phyloP scores from a whole-genome alignment of 2,888 invertebrate species.

The Coremacera marginata region DNA sequence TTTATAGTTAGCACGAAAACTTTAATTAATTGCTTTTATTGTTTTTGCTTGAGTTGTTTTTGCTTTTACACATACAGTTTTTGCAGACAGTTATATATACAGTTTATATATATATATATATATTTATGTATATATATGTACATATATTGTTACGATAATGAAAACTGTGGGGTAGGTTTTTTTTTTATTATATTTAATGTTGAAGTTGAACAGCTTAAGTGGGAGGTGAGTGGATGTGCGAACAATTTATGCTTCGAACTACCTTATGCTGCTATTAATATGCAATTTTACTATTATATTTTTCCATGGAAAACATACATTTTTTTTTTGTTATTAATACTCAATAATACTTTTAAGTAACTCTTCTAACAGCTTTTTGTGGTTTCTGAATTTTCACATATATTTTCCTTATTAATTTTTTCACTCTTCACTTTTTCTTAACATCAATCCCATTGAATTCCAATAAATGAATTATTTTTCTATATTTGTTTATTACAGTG shows the following conservation, averaged over 20 bases:
- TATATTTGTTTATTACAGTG: neutral
- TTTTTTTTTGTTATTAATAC: neutral
- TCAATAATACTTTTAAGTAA: neutral
- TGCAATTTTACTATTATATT: neutral
- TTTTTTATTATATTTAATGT: neutral
- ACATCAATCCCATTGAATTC: neutral
- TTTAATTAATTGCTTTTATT: slow-evolving; percentile 36
- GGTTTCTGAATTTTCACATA: neutral
- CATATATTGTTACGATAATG: neutral
- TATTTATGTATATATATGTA: neutral
- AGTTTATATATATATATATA: neutral
- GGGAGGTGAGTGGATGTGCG: neutral
- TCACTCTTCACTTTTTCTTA: neutral
- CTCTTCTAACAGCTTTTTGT: neutral
- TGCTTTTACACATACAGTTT: neutral
- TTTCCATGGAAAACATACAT: neutral
- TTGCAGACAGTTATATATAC: neutral
- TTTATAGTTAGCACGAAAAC: slow-evolving; percentile 27
- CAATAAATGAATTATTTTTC: neutral
- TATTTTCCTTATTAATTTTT: neutral
- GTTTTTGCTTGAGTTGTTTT: slow-evolving; percentile 26
- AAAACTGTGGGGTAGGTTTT: slow-evolving; percentile 32
- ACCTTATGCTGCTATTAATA: neutral
- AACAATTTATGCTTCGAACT: neutral
- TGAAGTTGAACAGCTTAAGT: neutral